Evolutionary conservation across 2,113 vertebrate genomes (phyloP), one percentile per base, ranked within the genome.

Genomic region (Podocnemis expansa): DNA sequence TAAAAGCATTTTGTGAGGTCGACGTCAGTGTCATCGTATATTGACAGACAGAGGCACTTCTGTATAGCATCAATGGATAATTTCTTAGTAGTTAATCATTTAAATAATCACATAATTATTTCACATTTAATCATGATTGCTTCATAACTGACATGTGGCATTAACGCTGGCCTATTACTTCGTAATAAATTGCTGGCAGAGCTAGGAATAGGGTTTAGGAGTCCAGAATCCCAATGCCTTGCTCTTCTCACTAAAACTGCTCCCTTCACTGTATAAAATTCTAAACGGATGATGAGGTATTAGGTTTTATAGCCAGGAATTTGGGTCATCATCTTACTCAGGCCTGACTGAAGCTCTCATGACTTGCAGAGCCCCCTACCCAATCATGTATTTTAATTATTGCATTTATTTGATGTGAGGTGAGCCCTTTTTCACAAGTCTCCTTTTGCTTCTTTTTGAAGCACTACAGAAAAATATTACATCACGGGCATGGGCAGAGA

Each of bases 31-130:
- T 91, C 49, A 63, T 45, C 83, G 90, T n/a, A 2, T 25, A 80
- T 78, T 60, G 34, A 82, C 81, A 80, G 92, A 95, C 79, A 25
- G 83, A 41, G 8, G 82, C 85, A 78, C 84, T 85, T 93, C 81
- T 73, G 31, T 90, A 80, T 82, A 17, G 5, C 45, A 76, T 29
- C 88, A 19, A 70, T 38, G 16, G n/a, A 70, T 70, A 38, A 70
- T 70, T 70, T 34, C 21, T 10, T 70, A n/a, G 63, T 38, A 70
- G 63, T 38, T 70, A 70, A 67, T n/a, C 6, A 38, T 70, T 38
- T 22, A 38, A 38, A 38, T 38, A 38, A 70, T 10, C 16, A 7
- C 19, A n/a, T 70, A 38, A 70, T 70, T 19, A 70, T 38, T 70
- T 70, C 19, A 38, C n/a, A 70, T 38, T 38, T n/a, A 70, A 70